These are phyloP conservation scores for Anodontia alba DNA, from an alignment of 2,888 invertebrate genomes.

Conservation along the genomic window DNA sequence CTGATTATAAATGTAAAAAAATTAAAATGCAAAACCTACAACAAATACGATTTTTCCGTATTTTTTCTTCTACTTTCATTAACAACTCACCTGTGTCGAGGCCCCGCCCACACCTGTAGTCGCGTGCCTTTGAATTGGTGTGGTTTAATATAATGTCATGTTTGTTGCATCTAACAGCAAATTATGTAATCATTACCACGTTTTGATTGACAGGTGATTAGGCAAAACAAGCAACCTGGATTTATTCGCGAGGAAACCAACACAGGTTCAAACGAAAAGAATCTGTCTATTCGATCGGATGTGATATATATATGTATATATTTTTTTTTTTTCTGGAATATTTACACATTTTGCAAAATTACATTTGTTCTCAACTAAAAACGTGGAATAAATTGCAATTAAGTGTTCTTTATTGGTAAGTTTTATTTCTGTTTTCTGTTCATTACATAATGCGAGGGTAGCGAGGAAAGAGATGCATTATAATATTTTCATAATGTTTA, in stretches of 20 bases:
- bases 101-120: slow-evolving; percentile 11
- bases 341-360: too few relatives aligned
- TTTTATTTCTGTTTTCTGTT: too few relatives aligned
- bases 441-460: too few relatives aligned
- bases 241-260: not conserved
- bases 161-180: not conserved
- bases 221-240: not conserved
- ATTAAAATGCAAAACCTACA: too few relatives aligned
- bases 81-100: not conserved
- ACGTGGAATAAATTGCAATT: not conserved
- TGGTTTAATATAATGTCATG: not conserved
- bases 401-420: not conserved
- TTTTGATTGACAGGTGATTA: slow-evolving; percentile 53
- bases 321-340: not conserved
- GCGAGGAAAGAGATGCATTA: too few relatives aligned
- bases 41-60: too few relatives aligned
- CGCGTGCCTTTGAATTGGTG: not conserved
- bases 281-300: not conserved
- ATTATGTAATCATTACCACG: slow-evolving; percentile 9
- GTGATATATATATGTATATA: not conserved
- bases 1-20: too few relatives aligned
- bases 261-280: not conserved
- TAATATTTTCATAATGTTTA: too few relatives aligned
- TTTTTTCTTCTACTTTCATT: too few relatives aligned
- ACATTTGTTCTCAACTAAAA: too few relatives aligned